Percentiles rank a stretch among this genome's conserved stretches.
These are phyloP conservation scores for Eurytoma californica DNA, from an alignment of 2,888 invertebrate genomes.

Conservation along the genomic window DNA sequence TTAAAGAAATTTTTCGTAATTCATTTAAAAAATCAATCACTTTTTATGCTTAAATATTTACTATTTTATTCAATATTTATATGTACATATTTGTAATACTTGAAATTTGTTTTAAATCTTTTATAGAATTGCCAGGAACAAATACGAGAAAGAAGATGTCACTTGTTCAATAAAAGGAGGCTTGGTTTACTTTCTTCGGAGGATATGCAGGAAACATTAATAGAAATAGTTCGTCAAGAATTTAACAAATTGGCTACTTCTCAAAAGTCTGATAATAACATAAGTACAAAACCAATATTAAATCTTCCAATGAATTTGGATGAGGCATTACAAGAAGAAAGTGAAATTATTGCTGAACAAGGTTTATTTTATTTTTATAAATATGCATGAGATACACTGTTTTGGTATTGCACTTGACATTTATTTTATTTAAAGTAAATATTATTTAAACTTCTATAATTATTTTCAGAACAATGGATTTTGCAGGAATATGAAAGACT, in stretches of 20 bases:
- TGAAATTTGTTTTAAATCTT: slow-evolving; percentile 23
- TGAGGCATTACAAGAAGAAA: slow-evolving; percentile 65
- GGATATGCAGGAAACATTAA: slow-evolving; percentile 62
- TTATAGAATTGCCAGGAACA: slow-evolving; percentile 67
- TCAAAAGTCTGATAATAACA: slow-evolving; percentile 43
- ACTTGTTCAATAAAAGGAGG: slow-evolving; percentile 66
- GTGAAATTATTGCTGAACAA: slow-evolving; percentile 65
- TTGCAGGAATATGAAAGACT: slow-evolving; percentile 70
- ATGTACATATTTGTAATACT: neutral
- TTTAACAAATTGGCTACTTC: slow-evolving; percentile 61
- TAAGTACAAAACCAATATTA: slow-evolving; percentile 42
- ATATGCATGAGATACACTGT: neutral
- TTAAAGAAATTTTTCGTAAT: neutral
- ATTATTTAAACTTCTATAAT: neutral
- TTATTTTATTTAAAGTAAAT: neutral
- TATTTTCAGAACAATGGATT: slow-evolving; percentile 68
- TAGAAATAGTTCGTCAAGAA: slow-evolving; percentile 68
- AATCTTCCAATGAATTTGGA: slow-evolving; percentile 61
- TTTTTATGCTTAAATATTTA: neutral
- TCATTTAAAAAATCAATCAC: neutral
- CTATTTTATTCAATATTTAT: no score
- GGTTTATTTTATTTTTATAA: slow-evolving; percentile 62
- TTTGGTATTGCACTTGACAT: no score
- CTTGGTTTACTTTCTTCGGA: slow-evolving; percentile 58
- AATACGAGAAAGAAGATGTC: slow-evolving; percentile 67